A percentile compares a stretch with the other conserved stretches of the same genome.
These are phyloP conservation scores for Acropternis orthonyx DNA, from an alignment of 2,797 vertebrate genomes.

Conservation along the genomic window DNA sequence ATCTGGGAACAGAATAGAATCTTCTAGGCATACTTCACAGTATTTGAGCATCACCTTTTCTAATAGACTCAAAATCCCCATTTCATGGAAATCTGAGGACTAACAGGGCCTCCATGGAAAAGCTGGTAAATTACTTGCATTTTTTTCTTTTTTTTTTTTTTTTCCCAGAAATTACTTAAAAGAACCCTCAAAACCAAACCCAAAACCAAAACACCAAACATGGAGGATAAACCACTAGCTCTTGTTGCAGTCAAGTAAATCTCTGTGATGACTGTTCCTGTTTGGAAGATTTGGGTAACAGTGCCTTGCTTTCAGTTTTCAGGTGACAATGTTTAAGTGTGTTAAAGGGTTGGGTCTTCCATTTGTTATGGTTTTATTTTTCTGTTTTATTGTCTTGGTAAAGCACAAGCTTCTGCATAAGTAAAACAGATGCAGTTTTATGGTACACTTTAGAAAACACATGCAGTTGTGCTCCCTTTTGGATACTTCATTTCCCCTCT, in stretches of 20 bases:
- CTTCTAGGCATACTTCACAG: not conserved
- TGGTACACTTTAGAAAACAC: not conserved
- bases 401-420: not conserved
- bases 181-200: not conserved
- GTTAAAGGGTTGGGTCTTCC: not conserved
- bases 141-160: not conserved
- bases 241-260: not conserved
- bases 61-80: not conserved
- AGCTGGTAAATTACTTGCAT: not conserved
- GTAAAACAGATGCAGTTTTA: not conserved
- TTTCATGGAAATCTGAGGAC: not conserved
- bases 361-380: not conserved
- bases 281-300: not conserved
- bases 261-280: not conserved
- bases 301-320: not conserved
- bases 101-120: not conserved
- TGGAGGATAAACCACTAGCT: not conserved
- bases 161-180: fast-evolving
- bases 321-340: not conserved
- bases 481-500: not conserved
- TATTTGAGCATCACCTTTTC: not conserved
- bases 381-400: not conserved
- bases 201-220: not conserved
- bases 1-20: not conserved
- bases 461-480: not conserved